Evolutionary conservation across 2,888 invertebrate genomes (phyloP).

Genomic region (Villa cingulata): DNA sequence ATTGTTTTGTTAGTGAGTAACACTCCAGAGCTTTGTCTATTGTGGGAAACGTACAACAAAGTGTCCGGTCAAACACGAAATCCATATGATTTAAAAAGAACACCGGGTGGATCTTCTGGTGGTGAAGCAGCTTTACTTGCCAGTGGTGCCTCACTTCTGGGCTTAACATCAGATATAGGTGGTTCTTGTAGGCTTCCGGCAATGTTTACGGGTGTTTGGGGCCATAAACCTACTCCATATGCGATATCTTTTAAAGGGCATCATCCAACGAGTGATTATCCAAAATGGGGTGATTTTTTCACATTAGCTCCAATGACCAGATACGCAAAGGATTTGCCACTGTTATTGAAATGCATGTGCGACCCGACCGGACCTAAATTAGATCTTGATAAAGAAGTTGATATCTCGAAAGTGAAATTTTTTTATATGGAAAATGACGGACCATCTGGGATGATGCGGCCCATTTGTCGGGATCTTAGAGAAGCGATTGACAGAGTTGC

Average conservation of each 20-base stretch:
- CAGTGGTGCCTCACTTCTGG: constrained; percentile 65
- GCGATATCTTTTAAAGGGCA: constrained; percentile 53
- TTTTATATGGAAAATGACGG: constrained; percentile 72
- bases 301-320: constrained; percentile 76
- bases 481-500: constrained; percentile 33
- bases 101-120: constrained; percentile 82
- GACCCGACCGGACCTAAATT: constrained; percentile 40
- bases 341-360: constrained; percentile 56
- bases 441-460: constrained; percentile 45
- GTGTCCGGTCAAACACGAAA: constrained; percentile 77
- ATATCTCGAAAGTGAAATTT: constrained; percentile 49
- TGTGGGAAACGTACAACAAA: constrained; percentile 82
- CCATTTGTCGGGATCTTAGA: constrained; percentile 30
- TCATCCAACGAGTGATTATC: constrained; percentile 46
- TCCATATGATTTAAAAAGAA: constrained; percentile 69
- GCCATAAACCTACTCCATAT: constrained; percentile 75
- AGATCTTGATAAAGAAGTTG: constrained; percentile 37
- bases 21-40: constrained; percentile 80
- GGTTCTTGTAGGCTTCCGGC: constrained; percentile 81
- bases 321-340: constrained; percentile 69
- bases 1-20: constrained; percentile 79
- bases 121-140: constrained; percentile 68
- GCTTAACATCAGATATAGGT: constrained; percentile 78
- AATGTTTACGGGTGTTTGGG: constrained; percentile 83
- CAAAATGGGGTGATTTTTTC: constrained; percentile 53